These are phyloP conservation scores for Styela clava DNA, from an alignment of 23 tunicate genomes.

Conservation along the genomic window DNA sequence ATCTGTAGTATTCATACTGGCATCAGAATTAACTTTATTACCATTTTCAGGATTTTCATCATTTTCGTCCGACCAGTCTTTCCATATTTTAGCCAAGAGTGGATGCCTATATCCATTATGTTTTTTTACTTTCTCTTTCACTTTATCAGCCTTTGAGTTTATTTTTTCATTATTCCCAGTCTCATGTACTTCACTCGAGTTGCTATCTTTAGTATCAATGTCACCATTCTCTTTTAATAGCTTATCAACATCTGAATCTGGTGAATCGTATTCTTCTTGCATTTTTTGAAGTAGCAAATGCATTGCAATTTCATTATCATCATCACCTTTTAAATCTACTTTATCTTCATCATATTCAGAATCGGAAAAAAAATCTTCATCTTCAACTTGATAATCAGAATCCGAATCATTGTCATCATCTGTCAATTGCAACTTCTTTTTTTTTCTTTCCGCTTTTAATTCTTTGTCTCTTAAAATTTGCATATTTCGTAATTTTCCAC, in stretches of 20 bases:
- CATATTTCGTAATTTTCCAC: background rate
- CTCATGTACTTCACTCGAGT: background rate
- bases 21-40: background rate
- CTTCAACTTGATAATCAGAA: background rate
- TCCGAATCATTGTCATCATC: too few relatives aligned
- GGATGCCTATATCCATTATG: background rate
- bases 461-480: background rate
- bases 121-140: too few relatives aligned
- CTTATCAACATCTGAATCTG: constrained; percentile 35
- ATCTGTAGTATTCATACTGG: background rate
- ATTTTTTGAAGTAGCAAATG: background rate
- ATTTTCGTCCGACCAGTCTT: background rate
- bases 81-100: background rate
- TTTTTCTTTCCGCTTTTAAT: background rate
- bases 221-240: constrained; percentile 28
- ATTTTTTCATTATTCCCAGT: background rate
- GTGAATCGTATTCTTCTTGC: background rate
- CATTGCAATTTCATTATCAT: constrained; percentile 9
- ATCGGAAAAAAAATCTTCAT: background rate
- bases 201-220: background rate
- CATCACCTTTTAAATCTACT: background rate
- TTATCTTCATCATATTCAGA: background rate
- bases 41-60: background rate
- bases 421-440: background rate
- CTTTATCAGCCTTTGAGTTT: background rate